Conservation (phyloP, 2,797 vertebrate genomes). For the Labroides dimidiatus region DNA sequence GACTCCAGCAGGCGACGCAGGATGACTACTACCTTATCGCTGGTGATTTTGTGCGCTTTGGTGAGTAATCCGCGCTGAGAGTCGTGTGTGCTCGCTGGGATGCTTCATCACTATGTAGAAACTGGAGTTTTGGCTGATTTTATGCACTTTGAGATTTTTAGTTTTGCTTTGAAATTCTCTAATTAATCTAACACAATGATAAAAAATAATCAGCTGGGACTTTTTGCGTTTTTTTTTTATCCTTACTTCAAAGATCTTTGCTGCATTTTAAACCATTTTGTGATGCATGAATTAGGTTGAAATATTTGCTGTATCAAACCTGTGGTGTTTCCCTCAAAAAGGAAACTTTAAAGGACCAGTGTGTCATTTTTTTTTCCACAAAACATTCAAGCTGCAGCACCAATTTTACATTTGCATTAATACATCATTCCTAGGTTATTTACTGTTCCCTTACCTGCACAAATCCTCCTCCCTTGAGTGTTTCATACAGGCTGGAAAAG, state of each 20-base stretch:
- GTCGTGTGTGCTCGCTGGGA: background rate
- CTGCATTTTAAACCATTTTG: background rate
- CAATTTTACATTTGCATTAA: background rate
- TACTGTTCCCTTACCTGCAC: background rate
- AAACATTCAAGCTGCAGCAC: constrained; percentile 18
- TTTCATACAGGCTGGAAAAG: constrained; percentile 41
- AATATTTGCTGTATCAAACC: background rate
- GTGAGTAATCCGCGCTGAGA: constrained; percentile 68
- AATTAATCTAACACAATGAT: background rate
- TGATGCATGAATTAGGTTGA: background rate
- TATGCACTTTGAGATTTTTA: constrained; percentile 14
- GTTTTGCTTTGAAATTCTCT: background rate
- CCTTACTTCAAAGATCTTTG: background rate
- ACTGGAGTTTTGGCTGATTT: background rate
- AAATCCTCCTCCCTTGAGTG: background rate
- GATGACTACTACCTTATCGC: constrained; percentile 76
- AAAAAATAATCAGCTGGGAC: too few species aligned
- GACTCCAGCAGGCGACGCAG: constrained; percentile 65
- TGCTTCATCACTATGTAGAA: background rate
- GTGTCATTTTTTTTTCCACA: background rate
- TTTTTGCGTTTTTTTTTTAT: too few species aligned
- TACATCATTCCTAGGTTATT: background rate
- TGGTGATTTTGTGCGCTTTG: constrained; percentile 76
- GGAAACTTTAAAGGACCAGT: background rate
- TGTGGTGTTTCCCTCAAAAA: constrained; percentile 16